These are phyloP conservation scores for Siniperca chuatsi DNA, from an alignment of 2,113 vertebrate species.

Conservation along the genomic window DNA sequence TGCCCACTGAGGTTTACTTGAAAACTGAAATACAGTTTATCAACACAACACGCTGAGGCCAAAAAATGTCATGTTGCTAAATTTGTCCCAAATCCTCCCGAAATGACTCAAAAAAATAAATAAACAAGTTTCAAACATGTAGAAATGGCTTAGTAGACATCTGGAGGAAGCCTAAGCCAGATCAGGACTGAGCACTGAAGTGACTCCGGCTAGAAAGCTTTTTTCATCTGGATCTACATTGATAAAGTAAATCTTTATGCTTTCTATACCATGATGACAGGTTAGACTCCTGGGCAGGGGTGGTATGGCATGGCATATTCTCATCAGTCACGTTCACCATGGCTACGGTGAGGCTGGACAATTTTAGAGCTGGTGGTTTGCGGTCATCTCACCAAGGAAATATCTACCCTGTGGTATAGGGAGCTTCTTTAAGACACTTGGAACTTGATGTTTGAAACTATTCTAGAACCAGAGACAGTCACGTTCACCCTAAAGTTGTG, in stretches of 20 bases:
- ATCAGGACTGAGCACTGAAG: slow-evolving; percentile 29
- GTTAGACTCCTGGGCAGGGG: slow-evolving; percentile 52
- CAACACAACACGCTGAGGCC: slow-evolving; percentile 72
- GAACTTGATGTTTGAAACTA: slow-evolving; percentile 74
- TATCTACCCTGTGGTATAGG: slow-evolving; percentile 78
- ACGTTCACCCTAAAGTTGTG: slow-evolving; percentile 50
- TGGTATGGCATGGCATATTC: slow-evolving; percentile 63
- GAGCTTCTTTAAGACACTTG: slow-evolving; percentile 80
- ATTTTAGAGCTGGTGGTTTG: slow-evolving; percentile 80
- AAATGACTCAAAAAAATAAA: slow-evolving; percentile 68
- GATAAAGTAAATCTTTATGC: slow-evolving; percentile 40
- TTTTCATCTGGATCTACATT: slow-evolving; percentile 8
- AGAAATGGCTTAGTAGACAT: slow-evolving; percentile 24
- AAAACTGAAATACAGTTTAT: slow-evolving; percentile 78
- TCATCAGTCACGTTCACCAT: slow-evolving; percentile 74
- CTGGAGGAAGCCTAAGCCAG: slow-evolving; percentile 16
- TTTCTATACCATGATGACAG: slow-evolving; percentile 56
- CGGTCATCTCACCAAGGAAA: slow-evolving; percentile 77
- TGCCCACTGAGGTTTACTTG: slow-evolving; percentile 73
- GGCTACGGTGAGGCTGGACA: slow-evolving; percentile 63
- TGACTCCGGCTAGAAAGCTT: slow-evolving; percentile 21
- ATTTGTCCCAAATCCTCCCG: slow-evolving; percentile 61
- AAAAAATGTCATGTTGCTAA: slow-evolving; percentile 66
- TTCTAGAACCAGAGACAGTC: slow-evolving; percentile 74
- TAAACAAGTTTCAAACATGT: slow-evolving; percentile 68